Evolutionary conservation across 2,797 vertebrate genomes (phyloP).

Genomic region (Perodicticus potto): DNA sequence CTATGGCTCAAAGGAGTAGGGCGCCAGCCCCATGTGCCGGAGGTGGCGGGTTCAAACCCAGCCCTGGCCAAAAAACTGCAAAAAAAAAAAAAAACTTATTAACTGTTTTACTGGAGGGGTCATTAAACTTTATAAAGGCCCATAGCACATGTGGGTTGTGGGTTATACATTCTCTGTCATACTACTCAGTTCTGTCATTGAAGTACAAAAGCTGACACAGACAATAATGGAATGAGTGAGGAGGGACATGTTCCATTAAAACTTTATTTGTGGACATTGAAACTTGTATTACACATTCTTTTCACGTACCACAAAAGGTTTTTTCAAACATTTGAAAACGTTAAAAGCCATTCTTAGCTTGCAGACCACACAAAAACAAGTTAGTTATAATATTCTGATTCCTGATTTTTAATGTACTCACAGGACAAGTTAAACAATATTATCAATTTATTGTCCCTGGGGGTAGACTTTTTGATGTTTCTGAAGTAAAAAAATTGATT

Average conservation of each 20-base stretch:
- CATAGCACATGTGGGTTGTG: neutral
- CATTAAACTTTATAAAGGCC: neutral
- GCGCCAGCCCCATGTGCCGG: too few relatives aligned
- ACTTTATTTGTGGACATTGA: neutral
- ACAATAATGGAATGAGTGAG: neutral
- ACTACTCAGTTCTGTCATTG: neutral
- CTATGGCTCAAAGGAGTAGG: too few relatives aligned
- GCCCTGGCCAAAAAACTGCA: too few relatives aligned
- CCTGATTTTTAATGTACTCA: neutral
- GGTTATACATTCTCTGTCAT: neutral
- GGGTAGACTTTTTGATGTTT: neutral
- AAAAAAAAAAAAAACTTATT: too few relatives aligned
- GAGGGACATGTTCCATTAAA: neutral
- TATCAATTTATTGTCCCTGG: neutral
- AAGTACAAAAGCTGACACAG: neutral
- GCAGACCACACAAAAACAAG: neutral
- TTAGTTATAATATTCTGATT: neutral
- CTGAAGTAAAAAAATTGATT: neutral
- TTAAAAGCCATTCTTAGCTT: neutral
- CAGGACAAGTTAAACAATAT: neutral
- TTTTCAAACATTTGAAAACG: neutral
- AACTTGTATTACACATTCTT: neutral
- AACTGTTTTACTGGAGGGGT: neutral
- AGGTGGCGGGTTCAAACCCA: too few relatives aligned
- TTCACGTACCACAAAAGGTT: neutral